Percentiles rank a stretch among this genome's conserved stretches.
These are phyloP conservation scores for Oxygymnocypris stewartii DNA, from an alignment of 2,113 vertebrate species.

Conservation along the genomic window DNA sequence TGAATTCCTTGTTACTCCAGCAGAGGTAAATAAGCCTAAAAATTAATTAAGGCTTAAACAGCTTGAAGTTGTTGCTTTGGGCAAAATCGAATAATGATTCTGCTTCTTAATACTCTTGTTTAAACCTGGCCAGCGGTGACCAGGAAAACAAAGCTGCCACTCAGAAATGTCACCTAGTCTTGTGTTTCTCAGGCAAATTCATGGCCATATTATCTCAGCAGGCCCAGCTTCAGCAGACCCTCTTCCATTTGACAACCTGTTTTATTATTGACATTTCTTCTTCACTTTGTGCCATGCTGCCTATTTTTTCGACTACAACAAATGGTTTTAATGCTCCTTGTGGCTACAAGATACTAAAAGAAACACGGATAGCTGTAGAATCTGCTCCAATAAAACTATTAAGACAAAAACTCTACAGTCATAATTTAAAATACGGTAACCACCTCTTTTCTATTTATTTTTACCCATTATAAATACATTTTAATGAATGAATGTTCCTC, in stretches of 20 bases:
- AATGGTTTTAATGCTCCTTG: background rate
- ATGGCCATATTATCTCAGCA: background rate
- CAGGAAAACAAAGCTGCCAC: constrained; percentile 2
- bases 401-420: background rate
- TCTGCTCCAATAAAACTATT: background rate
- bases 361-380: background rate
- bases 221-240: background rate
- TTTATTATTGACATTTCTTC: background rate
- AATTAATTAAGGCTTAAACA: constrained; percentile 43
- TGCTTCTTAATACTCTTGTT: background rate
- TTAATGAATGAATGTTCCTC: background rate
- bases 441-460: background rate
- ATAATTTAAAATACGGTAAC: background rate
- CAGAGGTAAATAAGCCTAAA: constrained; percentile 29
- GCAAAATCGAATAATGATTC: background rate
- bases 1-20: constrained; percentile 21
- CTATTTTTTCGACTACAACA: constrained; percentile 13
- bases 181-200: background rate
- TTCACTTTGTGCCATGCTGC: background rate
- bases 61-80: constrained; percentile 36
- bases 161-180: background rate
- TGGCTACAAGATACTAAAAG: background rate
- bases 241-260: background rate
- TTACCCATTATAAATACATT: background rate
- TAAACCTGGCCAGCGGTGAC: background rate